Base-by-base conservation (phyloP, 2,888 invertebrate genomes). In the Eupithecia centaureata region DNA sequence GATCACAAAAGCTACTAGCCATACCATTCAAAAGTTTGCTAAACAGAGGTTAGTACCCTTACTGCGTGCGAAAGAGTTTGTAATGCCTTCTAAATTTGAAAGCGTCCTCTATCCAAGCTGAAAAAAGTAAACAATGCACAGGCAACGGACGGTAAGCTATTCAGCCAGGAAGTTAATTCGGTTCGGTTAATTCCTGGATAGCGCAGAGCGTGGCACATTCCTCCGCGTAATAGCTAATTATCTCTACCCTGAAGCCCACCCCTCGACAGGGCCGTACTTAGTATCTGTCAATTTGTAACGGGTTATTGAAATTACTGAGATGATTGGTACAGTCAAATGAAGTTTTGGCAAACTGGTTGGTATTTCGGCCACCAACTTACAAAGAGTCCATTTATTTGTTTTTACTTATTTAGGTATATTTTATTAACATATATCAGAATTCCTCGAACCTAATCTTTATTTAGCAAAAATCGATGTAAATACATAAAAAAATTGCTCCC, bases 181-280 rank as follows among this genome's bases (percentile, higher is more conserved):
- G 80, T 80, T 54, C 78, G 73, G 79, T 79, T 86, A 82, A 86
- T 85, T 85, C 82, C 79, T 74, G 81, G 77, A 79, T 82, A 78
- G 81, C 78, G 79, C 80, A 68, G 66, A 65, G 66, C 70, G 73
- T 30, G 73, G 75, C 77, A 80, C 86, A 89, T 90, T 89, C 91
- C 84, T 85, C 83, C 79, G 83, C 89, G 87, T 88, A 88, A 87
- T 86, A 89, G 86, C 83, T 90, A 90, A 90, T 89, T 90, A 90
- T 86, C 83, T 79, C 71, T 79, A 78, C 80, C 77, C 80, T 79
- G 58, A 52, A 67, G 67, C 71, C 71, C 78, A 80, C 79, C 79
- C 82, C 74, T 73, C 75, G 35, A 61, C 76, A 76, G 77, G 77
- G 71, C 65, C 62, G 35, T 58, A 64, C 57, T 27, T 51, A 68